Evolutionary conservation across 2,888 invertebrate species (phyloP), one percentile per base, ranked within the genome.

Genomic region (Troilus luridus): DNA sequence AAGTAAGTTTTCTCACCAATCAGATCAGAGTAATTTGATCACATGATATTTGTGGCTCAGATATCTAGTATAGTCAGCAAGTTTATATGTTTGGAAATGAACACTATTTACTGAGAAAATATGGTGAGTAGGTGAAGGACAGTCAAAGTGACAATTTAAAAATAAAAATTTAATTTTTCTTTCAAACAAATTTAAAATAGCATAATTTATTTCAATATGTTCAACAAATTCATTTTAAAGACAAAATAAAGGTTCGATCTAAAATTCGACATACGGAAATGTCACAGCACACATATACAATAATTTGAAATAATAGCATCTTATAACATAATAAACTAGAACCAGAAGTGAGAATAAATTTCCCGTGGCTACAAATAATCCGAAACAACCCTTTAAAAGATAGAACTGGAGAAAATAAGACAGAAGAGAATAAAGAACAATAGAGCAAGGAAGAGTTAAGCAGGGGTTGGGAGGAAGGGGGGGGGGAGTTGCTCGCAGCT

Each of bases 341-440:
- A 27, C 0, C 9, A 7, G 6, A 67, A 67, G 67, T 10, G 24
- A 72, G 6, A 27, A 41, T 77, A 77, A 77, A 77, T 77, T 41
- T 8, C 41, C 41, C 0, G 19, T 8, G 41, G 19, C 72, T 41
- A 77, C 12, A 77, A 77, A 77, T 77, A 77, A 77, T 77, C 17
- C 14, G 72, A 77, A 77, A 41, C 27, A 41, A 41, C 41, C 72
- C 72, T 17, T 77, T 77, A 17, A 77, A 77, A 77, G 72, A 77
- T 77, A 77, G 27, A 24, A 19, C 12, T 9, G 17, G 41, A 41
- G 72, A 19, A 77, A 77, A 77, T 27, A 77, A 41, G 72, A 41
- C 72, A 77, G 72, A 77, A 77, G 72, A 77, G 11, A 27, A 77
- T 77, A 77, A 77, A 77, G 72, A 77, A 77, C 17, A 24, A 67